Percentiles rank a stretch among this genome's conserved stretches.
phyloP scores from a whole-genome alignment of 2,797 vertebrate species.

The Channallabes apus region DNA sequence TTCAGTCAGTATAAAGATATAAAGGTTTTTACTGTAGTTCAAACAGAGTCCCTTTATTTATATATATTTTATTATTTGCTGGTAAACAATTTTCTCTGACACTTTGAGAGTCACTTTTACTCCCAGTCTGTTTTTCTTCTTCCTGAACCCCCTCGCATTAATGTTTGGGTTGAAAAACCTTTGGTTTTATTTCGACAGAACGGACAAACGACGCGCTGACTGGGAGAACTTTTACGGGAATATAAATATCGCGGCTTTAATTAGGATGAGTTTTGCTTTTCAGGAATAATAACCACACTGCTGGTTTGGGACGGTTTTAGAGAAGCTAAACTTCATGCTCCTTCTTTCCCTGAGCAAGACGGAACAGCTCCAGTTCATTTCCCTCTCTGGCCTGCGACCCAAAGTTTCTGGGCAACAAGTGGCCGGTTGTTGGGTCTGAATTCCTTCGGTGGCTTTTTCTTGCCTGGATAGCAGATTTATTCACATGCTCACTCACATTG shows the following conservation, averaged over 20 bases:
- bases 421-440: slow-evolving; percentile 43
- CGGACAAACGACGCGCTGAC: neutral
- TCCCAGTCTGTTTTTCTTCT: neutral
- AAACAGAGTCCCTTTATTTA: too few relatives aligned
- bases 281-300: too few relatives aligned
- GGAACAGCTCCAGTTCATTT: neutral
- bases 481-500: slow-evolving; percentile 47
- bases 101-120: neutral
- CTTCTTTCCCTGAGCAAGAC: too few relatives aligned
- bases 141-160: too few relatives aligned
- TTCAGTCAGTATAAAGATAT: too few relatives aligned
- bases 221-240: neutral
- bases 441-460: slow-evolving; percentile 39
- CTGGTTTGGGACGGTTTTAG: neutral
- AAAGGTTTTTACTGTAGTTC: too few relatives aligned
- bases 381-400: neutral
- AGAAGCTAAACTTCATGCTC: neutral
- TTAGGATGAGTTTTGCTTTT: neutral
- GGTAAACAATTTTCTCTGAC: neutral
- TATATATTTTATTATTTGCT: too few relatives aligned
- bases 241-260: neutral
- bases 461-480: slow-evolving; percentile 52
- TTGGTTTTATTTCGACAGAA: neutral
- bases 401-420: slow-evolving; percentile 49
- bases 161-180: neutral